Base-by-base conservation (phyloP, 1,140 invertebrate genomes). In the Littorina saxatilis region DNA sequence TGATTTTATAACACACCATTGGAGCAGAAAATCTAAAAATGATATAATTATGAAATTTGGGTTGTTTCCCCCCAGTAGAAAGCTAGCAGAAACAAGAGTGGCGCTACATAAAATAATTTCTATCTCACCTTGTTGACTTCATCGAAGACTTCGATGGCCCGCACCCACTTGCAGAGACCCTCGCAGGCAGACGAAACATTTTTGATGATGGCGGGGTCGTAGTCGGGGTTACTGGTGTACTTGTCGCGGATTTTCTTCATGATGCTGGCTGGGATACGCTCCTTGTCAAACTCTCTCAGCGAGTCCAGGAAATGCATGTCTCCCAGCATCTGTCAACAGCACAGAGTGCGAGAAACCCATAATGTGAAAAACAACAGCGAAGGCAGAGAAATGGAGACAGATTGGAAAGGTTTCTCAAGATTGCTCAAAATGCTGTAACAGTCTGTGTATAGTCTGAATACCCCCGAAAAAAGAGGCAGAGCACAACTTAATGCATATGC, bases 241-340 rank as follows among this genome's bases (percentile, higher is more conserved):
- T 86, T 87, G 55, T 88, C 87, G 13, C 89, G 80, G 35, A 93
- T 92, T 79, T 92, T 91, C 79, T 90, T 90, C 74, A 92, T 92
- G 39, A 89, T 88, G 11, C 85, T 23, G 0, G 81, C 73, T 11
- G 92, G 91, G 29, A 94, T 93, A 79, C 92, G 91, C 81, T 94
- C 93, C 85, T 93, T 93, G 84, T 93, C 92, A 88, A 92, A 94
- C 58, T 90, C 92, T 76, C 92, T 92, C 39, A 94, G 88, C n/a
- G 92, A 90, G n/a, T 93, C 92, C 32, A 92, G 80, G 73, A 94
- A 94, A 76, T 93, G 93, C 86, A 94, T 85, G 80, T 94, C 93
- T 43, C 92, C 91, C 9, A 99, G 93, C 91, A 99, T 94, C 93
- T 97, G 97, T 17, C 43, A 5, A 47, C 43, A n/a, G n/a, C n/a